A percentile compares a stretch with the other conserved stretches of the same genome.
Conservation (phyloP, 2,113 vertebrate genomes). For the Mionectes macconnelli region DNA sequence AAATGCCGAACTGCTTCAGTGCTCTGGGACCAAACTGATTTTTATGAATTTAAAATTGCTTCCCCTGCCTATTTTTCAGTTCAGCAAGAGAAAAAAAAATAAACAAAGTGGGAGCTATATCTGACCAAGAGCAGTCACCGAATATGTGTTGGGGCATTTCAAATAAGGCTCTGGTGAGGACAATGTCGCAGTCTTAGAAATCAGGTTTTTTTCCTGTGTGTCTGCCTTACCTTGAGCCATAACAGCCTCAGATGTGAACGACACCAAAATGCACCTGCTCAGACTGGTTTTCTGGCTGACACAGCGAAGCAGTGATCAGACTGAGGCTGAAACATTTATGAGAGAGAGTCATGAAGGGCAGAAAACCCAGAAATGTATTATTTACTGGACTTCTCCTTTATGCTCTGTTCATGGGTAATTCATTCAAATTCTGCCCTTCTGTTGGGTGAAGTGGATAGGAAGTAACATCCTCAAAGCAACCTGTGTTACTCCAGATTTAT, state of each 20-base stretch:
- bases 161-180: background rate
- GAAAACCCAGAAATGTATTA: slow-evolving; percentile 4
- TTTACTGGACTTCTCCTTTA: background rate
- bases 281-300: background rate
- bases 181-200: background rate
- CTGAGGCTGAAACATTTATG: slow-evolving; percentile 12
- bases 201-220: background rate
- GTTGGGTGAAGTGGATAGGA: background rate
- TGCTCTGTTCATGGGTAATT: background rate
- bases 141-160: background rate
- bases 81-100: background rate
- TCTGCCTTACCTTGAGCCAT: background rate
- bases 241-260: background rate
- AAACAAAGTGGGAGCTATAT: background rate
- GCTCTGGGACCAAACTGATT: background rate
- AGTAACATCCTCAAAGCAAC: background rate
- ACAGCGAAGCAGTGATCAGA: background rate
- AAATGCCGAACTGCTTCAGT: background rate
- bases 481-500: background rate
- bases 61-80: background rate
- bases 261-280: background rate
- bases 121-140: background rate
- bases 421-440: background rate
- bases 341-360: background rate
- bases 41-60: background rate